Percentiles rank a stretch among this genome's conserved stretches.
phyloP scores from a whole-genome alignment of 1,140 invertebrate species.

The Drosophila biarmipes region DNA sequence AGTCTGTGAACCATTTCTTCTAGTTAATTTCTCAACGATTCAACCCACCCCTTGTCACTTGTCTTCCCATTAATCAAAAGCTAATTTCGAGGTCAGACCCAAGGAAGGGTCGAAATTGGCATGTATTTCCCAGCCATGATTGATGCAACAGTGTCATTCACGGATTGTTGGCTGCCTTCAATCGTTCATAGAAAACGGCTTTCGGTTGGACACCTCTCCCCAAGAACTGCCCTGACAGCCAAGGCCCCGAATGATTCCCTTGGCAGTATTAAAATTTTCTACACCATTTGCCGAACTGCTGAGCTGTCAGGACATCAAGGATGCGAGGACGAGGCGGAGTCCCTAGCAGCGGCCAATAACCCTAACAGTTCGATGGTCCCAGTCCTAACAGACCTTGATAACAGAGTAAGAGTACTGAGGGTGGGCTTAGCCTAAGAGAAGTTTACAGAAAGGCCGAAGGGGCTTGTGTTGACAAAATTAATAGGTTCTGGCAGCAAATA shows the following conservation, averaged over 20 bases:
- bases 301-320: constrained; percentile 17
- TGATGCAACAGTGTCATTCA: constrained; percentile 57
- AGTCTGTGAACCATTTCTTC: constrained; percentile 50
- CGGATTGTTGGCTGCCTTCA: constrained; percentile 6
- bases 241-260: constrained; percentile 54
- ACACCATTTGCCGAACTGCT: constrained; percentile 60
- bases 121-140: constrained; percentile 48
- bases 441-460: not conserved
- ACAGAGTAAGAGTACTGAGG: not conserved
- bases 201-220: constrained; percentile 11
- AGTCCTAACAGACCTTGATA: constrained; percentile 2
- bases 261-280: constrained; percentile 78
- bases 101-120: constrained; percentile 17
- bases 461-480: not conserved
- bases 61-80: constrained; percentile 32
- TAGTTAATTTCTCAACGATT: constrained; percentile 46
- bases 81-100: constrained; percentile 21
- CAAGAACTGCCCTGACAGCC: constrained; percentile 31
- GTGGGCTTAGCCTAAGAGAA: not conserved
- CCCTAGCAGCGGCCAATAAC: constrained; percentile 44
- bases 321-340: not conserved
- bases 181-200: constrained; percentile 1
- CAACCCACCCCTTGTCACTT: constrained; percentile 34
- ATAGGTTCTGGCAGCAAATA: not conserved
- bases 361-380: constrained; percentile 19